Conservation (phyloP, 2,888 invertebrate genomes). For the Drosophila cracens region DNA sequence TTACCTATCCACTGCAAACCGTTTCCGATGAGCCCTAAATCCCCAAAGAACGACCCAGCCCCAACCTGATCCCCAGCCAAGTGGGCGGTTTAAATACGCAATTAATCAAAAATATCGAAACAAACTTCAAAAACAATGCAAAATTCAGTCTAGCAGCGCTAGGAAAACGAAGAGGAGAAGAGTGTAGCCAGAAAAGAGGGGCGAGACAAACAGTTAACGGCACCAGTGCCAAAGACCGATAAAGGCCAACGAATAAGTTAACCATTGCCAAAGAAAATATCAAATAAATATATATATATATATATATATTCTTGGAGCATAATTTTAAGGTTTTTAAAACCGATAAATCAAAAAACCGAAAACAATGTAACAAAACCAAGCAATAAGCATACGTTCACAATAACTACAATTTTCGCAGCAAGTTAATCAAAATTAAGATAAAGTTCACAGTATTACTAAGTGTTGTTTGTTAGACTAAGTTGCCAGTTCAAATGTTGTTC, state of each 20-base stretch:
- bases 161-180: slow-evolving; percentile 23
- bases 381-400: slow-evolving; percentile 60
- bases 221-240: background rate
- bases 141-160: slow-evolving; percentile 40
- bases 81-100: slow-evolving; percentile 64
- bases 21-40: slow-evolving; percentile 77
- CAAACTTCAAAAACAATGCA: slow-evolving; percentile 69
- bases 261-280: slow-evolving; percentile 33
- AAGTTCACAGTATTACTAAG: slow-evolving; percentile 27
- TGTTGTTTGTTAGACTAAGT: slow-evolving; percentile 58
- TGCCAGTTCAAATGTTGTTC: slow-evolving; percentile 31
- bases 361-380: slow-evolving; percentile 25
- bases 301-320: slow-evolving; percentile 69
- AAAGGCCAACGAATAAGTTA: slow-evolving; percentile 20
- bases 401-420: slow-evolving; percentile 47
- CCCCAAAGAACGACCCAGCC: slow-evolving; percentile 30
- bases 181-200: slow-evolving; percentile 36
- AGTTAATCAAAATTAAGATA: slow-evolving; percentile 53
- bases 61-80: slow-evolving; percentile 54
- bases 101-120: slow-evolving; percentile 59
- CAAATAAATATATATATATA: slow-evolving; percentile 21
- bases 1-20: slow-evolving; percentile 82
- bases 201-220: slow-evolving; percentile 37
- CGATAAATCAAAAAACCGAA: slow-evolving; percentile 29
- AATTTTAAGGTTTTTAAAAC: slow-evolving; percentile 71